These are phyloP conservation scores for Listrodromus nycthemerus DNA, from an alignment of 2,888 invertebrate species.

Conservation along the genomic window DNA sequence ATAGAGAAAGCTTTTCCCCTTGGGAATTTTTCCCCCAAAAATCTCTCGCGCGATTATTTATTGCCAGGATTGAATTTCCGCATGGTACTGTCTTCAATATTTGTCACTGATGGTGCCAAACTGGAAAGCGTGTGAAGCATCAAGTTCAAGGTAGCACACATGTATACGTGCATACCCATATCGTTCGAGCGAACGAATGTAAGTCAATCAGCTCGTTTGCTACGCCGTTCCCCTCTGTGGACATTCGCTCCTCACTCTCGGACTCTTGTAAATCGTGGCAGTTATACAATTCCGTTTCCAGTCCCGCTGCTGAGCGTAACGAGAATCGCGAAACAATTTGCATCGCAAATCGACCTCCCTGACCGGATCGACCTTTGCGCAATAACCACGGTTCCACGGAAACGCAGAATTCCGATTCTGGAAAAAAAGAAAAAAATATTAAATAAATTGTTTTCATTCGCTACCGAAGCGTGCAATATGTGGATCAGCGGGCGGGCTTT, in stretches of 20 bases:
- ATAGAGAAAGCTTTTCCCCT: too few species aligned
- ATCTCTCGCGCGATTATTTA: too few species aligned
- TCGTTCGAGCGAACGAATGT: constrained; percentile 43
- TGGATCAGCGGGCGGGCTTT: not conserved
- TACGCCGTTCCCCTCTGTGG: not conserved
- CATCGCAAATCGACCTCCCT: not conserved
- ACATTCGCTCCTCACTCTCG: constrained; percentile 17
- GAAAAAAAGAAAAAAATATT: not conserved
- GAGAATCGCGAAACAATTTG: not conserved
- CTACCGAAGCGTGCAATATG: not conserved
- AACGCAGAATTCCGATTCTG: not conserved
- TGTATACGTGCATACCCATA: constrained; percentile 10
- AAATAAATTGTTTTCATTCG: not conserved
- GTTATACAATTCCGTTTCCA: constrained; percentile 56
- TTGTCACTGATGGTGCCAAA: constrained; percentile 30
- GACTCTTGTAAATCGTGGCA: constrained; percentile 16
- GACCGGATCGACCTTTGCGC: constrained; percentile 1
- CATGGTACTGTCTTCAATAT: not conserved
- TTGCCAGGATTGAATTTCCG: not conserved
- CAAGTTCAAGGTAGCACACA: constrained; percentile 60
- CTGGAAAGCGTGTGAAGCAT: constrained; percentile 31
- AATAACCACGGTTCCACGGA: constrained; percentile 31
- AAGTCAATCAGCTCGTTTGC: constrained; percentile 39
- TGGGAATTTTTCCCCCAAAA: too few species aligned
- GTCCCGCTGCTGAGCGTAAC: not conserved